Evolutionary conservation across 2,888 invertebrate genomes (phyloP), one percentile per base, ranked within the genome.

Genomic region (Psylliodes chrysocephalus): DNA sequence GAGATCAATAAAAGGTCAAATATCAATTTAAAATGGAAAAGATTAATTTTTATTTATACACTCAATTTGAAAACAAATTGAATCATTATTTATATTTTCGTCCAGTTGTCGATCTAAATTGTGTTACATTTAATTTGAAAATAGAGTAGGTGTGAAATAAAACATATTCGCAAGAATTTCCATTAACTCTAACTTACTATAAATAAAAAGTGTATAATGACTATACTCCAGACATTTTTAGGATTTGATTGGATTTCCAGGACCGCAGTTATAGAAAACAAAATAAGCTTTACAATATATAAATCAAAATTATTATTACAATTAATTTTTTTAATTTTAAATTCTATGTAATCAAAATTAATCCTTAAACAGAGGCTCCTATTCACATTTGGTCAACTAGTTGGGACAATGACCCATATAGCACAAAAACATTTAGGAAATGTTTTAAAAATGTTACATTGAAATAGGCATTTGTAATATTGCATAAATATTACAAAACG

Each of bases 11-110:
- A 30, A 49, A 49, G 14, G 17, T 49, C 49, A 30, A 19, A 49
- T 49, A 30, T 30, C 15, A 30, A 46, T 22, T 46, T 1, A 49
- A 49, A 49, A 15, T 12, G 2, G 15, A 28, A 28, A 49, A 49
- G 30, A 49, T 49, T 49, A 49, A 49, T 49, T 49, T 49, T 10
- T 49, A 49, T 49, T 49, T 49, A 30, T 49, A 30, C 49, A 49
- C 28, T n/a, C 49, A 30, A 49, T 49, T 49, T 49, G 17, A 49
- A 49, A 49, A 49, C 49, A 49, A 49, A 49, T 28, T 15, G 28
- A 28, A 49, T 15, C 14, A 28, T 49, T 49, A 49, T 49, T 28
- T 28, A 30, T 30, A 15, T 30, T 49, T 49, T 49, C 49, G 28
- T 8, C 28, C 6, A 30, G 28, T 19, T 25, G n/a, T 14, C 12